Conservation (phyloP, 2,797 vertebrate genomes). For the Muscicapa comitata region DNA sequence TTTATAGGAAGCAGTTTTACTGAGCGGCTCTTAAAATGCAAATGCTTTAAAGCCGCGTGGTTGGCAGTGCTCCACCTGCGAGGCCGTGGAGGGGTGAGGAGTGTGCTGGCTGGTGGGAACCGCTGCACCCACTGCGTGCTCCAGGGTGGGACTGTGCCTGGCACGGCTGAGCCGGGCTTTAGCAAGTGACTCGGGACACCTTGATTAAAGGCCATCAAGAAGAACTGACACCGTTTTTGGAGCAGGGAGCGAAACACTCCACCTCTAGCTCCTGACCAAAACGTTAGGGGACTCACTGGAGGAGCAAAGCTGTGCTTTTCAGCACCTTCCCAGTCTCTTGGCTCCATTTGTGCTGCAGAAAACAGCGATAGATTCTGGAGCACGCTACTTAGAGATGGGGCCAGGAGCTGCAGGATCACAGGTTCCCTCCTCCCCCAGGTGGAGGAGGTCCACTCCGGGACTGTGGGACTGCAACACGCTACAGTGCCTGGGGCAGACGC, state of each 20-base stretch:
- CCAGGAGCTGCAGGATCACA: accelerated
- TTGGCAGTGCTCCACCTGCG: background rate
- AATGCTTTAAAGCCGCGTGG: background rate
- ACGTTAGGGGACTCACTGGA: background rate
- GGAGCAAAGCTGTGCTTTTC: background rate
- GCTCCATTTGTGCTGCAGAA: background rate
- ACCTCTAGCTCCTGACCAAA: background rate
- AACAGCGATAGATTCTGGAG: background rate
- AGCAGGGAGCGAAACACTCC: background rate
- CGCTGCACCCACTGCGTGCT: accelerated
- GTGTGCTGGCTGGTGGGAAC: background rate
- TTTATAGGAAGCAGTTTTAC: background rate
- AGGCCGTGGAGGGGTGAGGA: background rate
- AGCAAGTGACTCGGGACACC: background rate
- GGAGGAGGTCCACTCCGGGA: accelerated
- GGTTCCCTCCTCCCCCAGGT: background rate
- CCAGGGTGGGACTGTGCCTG: background rate
- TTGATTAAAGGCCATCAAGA: background rate
- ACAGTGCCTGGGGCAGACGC: background rate
- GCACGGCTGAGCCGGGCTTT: background rate
- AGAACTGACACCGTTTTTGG: background rate
- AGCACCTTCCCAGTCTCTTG: background rate
- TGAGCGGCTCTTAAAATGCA: background rate
- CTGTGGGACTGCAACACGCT: accelerated
- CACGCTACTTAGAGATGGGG: accelerated